Conservation (phyloP, 2,797 vertebrate genomes). For the Anniella stebbinsi region DNA sequence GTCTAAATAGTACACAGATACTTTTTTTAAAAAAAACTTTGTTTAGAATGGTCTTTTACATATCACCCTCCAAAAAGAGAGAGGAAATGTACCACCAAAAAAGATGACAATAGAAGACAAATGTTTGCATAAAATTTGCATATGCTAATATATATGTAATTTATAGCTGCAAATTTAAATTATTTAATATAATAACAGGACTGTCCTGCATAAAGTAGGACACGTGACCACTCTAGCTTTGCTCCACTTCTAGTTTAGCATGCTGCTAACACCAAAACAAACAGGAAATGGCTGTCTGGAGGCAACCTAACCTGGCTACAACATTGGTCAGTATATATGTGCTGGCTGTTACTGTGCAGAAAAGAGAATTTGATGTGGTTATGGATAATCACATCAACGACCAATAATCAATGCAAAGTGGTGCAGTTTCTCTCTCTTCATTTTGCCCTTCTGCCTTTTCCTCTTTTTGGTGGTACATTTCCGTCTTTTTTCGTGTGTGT, state of each 20-base stretch:
- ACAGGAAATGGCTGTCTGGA: neutral
- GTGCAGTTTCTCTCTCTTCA: neutral
- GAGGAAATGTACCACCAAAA: no score
- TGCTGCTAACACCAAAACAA: neutral
- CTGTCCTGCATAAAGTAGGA: no score
- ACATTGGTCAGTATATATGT: neutral
- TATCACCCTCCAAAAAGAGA: neutral
- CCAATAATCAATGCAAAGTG: neutral
- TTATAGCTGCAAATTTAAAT: neutral
- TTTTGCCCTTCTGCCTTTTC: neutral
- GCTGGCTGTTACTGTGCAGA: neutral
- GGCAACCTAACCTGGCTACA: neutral
- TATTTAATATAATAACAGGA: neutral
- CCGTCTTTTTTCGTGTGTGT: no score
- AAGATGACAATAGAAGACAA: neutral
- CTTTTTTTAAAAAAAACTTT: constrained; percentile 1
- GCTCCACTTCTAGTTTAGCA: neutral
- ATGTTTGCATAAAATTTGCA: neutral
- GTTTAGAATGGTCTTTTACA: neutral
- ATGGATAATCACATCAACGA: neutral
- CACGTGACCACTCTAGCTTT: no score
- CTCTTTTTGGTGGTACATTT: no score
- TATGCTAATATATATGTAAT: neutral
- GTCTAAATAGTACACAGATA: neutral
- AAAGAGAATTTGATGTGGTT: neutral